Evolutionary conservation across 2,113 vertebrate species (phyloP).

Genomic region (Nothobranchius furzeri): DNA sequence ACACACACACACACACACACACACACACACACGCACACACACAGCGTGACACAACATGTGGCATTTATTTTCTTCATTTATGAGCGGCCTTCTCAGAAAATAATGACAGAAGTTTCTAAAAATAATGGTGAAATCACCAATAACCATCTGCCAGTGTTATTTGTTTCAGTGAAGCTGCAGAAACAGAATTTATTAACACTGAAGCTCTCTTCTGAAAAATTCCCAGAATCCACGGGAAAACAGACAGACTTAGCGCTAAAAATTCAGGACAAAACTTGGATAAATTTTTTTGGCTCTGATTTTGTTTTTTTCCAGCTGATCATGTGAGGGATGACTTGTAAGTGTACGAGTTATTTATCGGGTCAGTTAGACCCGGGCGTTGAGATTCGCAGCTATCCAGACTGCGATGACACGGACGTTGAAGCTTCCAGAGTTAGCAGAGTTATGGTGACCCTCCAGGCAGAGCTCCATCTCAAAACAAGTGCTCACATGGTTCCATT

Average conservation of each 20-base stretch:
- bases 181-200: background rate
- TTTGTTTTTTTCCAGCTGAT: background rate
- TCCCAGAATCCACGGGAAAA: background rate
- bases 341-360: conserved; percentile 48
- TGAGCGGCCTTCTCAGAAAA: background rate
- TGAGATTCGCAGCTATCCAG: conserved; percentile 30
- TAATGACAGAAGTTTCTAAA: conserved; percentile 7
- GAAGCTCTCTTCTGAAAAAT: conserved; percentile 10
- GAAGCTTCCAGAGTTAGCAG: conserved; percentile 51
- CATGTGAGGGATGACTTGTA: background rate
- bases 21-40: background rate
- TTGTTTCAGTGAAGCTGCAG: conserved; percentile 8
- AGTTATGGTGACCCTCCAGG: conserved; percentile 66
- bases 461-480: conserved; percentile 57
- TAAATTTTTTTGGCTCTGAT: background rate
- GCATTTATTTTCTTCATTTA: conserved; percentile 10
- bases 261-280: background rate
- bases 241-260: background rate
- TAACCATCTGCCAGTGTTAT: conserved; percentile 7
- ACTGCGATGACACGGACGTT: conserved; percentile 48
- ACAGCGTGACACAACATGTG: background rate
- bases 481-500: conserved; percentile 45
- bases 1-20: too few relatives aligned
- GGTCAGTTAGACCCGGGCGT: conserved; percentile 57
- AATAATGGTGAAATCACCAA: background rate